Base-by-base conservation (phyloP, 1,140 invertebrate genomes). In the Hormaphis cornu region DNA sequence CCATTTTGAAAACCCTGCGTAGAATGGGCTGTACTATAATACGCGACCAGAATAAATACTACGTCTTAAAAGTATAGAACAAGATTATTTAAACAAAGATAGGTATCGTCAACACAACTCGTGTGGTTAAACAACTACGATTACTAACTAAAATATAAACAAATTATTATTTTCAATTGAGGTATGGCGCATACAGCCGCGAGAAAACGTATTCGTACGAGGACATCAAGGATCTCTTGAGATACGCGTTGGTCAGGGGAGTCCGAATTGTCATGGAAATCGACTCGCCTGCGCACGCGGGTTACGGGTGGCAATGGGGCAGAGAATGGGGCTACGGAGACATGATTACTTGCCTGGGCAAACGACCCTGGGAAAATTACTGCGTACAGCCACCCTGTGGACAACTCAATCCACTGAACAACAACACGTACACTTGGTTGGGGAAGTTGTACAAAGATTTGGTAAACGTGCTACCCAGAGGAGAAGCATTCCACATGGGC, bases 331-430 rank as follows among this genome's bases (percentile, higher is more conserved):
- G 86, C 14, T 52, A 74, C 5, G 77, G 76, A n/a, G 63, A 77
- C 9, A 63, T 92, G 87, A 89, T 86, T 87, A 78, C 91, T 0
- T 91, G 89, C 74, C 80, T 89, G 0, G 88, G 89, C 74, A 79
- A 83, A 44, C 82, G 86, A 70, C 86, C 87, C 0, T 93, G 89
- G 89, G 79, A 86, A 1, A 76, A 80, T 1, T 85, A 82, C 58
- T 93, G 90, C 74, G 85, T 90, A 8, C 87, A 93, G 76, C 89
- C 90, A 5, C 90, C 90, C 0, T 92, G 90, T 73, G 90, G 90
- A 0, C 89, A 93, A 76, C 76, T 93, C 1, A 92, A 93, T 80
- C 89, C 89, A 0, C 81, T 87, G 7, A 93, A 92, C 75, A 82
- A 84, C 5, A 82, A 86, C 72, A 79, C 90, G 63, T 91, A 89